These are phyloP conservation scores for Ylistrum balloti DNA, from an alignment of 1,140 invertebrate genomes.

Conservation along the genomic window DNA sequence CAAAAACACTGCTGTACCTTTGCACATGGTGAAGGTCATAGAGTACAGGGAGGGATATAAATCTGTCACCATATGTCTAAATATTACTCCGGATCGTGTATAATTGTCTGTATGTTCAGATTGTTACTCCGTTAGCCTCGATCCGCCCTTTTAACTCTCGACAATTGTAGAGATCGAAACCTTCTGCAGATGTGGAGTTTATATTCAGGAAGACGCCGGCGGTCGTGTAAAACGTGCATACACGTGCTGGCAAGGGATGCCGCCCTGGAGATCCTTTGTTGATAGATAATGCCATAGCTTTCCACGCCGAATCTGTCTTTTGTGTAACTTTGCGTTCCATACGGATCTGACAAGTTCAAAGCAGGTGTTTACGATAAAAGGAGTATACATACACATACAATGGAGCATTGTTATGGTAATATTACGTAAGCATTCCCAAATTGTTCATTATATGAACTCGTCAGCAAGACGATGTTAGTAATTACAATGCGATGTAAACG, in stretches of 20 bases:
- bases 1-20: not conserved
- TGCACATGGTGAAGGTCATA: not conserved
- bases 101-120: not conserved
- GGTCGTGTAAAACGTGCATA: not conserved
- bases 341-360: constrained; percentile 11
- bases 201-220: constrained; percentile 36
- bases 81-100: not conserved
- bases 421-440: constrained; percentile 11
- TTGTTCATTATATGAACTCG: not conserved
- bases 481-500: not conserved
- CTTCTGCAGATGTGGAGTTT: not conserved
- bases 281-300: constrained; percentile 8
- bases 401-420: not conserved
- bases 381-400: not conserved
- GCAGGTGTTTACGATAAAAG: not conserved
- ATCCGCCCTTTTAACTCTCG: constrained; percentile 22
- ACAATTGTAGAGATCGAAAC: not conserved
- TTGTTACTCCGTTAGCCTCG: not conserved
- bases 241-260: not conserved
- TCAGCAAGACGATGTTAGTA: not conserved
- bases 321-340: not conserved
- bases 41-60: not conserved
- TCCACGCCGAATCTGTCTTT: not conserved
- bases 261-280: not conserved
- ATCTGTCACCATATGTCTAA: constrained; percentile 24